phyloP scores from a whole-genome alignment of 2,888 invertebrate species.

The Seladonia tumulorum region DNA sequence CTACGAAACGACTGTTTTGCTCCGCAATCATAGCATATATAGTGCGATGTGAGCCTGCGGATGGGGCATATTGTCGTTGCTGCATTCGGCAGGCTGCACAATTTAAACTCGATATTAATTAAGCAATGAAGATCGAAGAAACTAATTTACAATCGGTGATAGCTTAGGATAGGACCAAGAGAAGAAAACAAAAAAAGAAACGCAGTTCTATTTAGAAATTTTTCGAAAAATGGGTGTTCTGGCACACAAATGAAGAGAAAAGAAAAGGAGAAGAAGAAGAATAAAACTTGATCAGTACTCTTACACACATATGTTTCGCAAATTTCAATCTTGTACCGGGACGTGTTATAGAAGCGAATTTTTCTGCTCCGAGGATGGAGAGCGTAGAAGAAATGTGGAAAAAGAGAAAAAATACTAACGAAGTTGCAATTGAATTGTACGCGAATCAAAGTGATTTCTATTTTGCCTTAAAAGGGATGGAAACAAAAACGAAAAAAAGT shows the following conservation, averaged over 20 bases:
- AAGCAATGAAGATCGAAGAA: conserved; percentile 76
- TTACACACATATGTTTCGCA: conserved; percentile 59
- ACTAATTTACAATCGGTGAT: conserved; percentile 77
- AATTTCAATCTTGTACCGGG: conserved; percentile 33
- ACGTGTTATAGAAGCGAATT: conserved; percentile 22
- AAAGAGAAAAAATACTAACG: not conserved
- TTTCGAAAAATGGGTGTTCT: conserved; percentile 62
- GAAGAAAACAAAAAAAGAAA: conserved; percentile 41
- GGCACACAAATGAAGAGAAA: conserved; percentile 20
- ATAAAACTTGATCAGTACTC: conserved; percentile 64
- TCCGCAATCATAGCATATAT: conserved; percentile 71
- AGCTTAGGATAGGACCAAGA: conserved; percentile 73
- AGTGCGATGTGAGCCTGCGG: conserved; percentile 69
- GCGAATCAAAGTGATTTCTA: conserved; percentile 45
- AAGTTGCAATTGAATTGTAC: conserved; percentile 37
- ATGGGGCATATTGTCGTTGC: conserved; percentile 57
- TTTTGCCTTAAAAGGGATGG: conserved; percentile 22
- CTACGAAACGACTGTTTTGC: conserved; percentile 71
- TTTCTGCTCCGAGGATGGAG: conserved; percentile 20
- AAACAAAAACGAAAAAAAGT: conserved; percentile 10
- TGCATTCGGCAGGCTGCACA: conserved; percentile 69
- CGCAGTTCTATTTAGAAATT: conserved; percentile 71
- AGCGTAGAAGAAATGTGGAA: conserved; percentile 20
- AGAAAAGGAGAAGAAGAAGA: not conserved
- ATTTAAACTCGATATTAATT: conserved; percentile 77